These are phyloP conservation scores for Chrysogorgia sp. DNA, from an alignment of 92 coral and sea anemone genomes.

Conservation along the genomic window DNA sequence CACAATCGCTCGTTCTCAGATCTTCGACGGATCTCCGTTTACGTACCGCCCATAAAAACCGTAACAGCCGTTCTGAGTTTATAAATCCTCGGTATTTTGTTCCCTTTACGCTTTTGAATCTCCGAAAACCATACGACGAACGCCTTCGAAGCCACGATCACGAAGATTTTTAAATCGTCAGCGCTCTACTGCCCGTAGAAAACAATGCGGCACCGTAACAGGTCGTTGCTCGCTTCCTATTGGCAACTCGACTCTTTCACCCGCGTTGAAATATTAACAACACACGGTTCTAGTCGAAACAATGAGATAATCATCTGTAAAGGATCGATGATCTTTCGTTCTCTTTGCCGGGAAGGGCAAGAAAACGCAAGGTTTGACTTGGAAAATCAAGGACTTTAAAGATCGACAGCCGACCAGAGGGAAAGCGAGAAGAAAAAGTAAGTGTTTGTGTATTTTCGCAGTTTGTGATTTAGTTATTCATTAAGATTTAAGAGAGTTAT, in stretches of 20 bases:
- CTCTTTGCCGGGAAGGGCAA: neutral
- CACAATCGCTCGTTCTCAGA: neutral
- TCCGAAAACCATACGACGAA: no score
- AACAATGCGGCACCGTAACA: neutral
- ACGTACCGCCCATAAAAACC: neutral
- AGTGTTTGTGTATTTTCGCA: neutral
- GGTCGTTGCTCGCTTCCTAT: slow-evolving; percentile 6
- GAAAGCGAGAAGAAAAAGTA: neutral
- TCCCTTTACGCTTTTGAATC: no score
- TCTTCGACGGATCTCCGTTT: neutral
- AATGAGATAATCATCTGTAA: slow-evolving; percentile 36
- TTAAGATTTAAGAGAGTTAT: no score
- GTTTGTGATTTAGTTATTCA: no score
- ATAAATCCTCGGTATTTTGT: neutral
- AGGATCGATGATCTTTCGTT: slow-evolving; percentile 19
- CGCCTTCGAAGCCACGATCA: no score
- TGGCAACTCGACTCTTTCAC: slow-evolving; percentile 12
- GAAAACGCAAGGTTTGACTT: neutral
- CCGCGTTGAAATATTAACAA: neutral
- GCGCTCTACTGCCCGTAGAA: no score
- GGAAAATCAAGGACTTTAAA: neutral
- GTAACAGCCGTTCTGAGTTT: neutral
- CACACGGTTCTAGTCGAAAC: slow-evolving; percentile 19
- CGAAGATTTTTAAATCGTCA: no score
- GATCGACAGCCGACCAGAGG: neutral